Evolutionary conservation across 64 coral and sea anemone species (phyloP).

Genomic region (Pachyseris speciosa): DNA sequence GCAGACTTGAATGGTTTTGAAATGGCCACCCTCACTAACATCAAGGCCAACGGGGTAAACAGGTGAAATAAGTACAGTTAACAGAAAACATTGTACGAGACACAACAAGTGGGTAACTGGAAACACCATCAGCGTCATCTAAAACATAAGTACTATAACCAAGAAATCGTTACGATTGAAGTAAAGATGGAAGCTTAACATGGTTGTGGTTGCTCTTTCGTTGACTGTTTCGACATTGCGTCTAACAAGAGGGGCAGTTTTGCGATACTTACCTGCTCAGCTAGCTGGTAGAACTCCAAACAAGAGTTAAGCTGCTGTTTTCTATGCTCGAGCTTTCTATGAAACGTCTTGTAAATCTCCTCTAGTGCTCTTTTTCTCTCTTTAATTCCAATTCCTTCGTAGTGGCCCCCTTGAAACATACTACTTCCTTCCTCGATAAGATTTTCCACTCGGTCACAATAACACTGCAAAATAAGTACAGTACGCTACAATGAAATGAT

Average conservation of each 20-base stretch:
- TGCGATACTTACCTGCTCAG: conserved; percentile 66
- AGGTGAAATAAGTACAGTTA: no score
- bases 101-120: no score
- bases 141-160: no score
- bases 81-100: no score
- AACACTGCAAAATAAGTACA: conserved; percentile 38
- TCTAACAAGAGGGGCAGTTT: no score
- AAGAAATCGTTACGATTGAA: no score
- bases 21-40: no score
- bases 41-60: no score
- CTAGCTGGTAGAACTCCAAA: conserved; percentile 89
- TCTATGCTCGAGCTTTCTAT: conserved; percentile 75
- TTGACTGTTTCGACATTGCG: background rate
- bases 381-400: conserved; percentile 84
- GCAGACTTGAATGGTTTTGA: no score
- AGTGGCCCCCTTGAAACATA: conserved; percentile 81
- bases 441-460: conserved; percentile 81
- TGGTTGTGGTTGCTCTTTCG: no score
- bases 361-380: conserved; percentile 89
- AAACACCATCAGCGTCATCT: no score
- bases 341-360: conserved; percentile 74
- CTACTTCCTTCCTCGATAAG: conserved; percentile 90
- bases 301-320: conserved; percentile 70
- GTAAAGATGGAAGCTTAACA: no score
- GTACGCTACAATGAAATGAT: background rate